Evolutionary conservation across 2,888 invertebrate species (phyloP).

Genomic region (Steinernema carpocapsae): DNA sequence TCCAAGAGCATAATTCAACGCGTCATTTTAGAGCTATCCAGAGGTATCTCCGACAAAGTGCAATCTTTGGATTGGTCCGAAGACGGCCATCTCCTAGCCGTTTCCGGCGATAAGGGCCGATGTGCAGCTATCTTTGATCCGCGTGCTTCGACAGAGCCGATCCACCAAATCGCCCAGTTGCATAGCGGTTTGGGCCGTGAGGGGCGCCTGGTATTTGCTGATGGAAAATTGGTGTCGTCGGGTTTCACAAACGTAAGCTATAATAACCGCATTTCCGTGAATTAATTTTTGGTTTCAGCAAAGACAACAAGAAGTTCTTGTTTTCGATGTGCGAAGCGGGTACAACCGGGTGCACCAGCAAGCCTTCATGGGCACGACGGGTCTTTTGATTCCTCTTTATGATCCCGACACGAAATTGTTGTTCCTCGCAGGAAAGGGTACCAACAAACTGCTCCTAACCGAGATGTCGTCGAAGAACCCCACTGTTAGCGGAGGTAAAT

Average conservation of each 20-base stretch:
- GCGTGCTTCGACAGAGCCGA: conserved; percentile 62
- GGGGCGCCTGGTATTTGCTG: conserved; percentile 82
- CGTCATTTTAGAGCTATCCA: conserved; percentile 45
- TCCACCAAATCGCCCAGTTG: conserved; percentile 47
- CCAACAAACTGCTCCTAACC: conserved; percentile 86
- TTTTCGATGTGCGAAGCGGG: conserved; percentile 85
- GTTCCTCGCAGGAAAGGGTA: conserved; percentile 86
- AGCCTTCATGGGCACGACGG: conserved; percentile 58
- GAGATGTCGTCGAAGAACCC: conserved; percentile 84
- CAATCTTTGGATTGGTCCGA: conserved; percentile 89
- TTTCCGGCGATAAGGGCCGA: conserved; percentile 73
- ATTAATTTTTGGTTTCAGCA: conserved; percentile 71
- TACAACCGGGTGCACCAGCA: conserved; percentile 75
- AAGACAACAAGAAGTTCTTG: conserved; percentile 84
- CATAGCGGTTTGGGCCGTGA: conserved; percentile 62
- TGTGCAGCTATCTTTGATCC: conserved; percentile 70
- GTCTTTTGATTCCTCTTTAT: conserved; percentile 86
- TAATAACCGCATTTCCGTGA: too few relatives aligned
- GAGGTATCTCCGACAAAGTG: conserved; percentile 74
- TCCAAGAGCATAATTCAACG: neutral
- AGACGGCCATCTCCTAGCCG: conserved; percentile 82
- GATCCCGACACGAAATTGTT: conserved; percentile 93
- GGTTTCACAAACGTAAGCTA: conserved; percentile 80
- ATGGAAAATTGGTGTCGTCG: conserved; percentile 83
- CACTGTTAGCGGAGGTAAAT: conserved; percentile 46